A percentile compares a stretch with the other conserved stretches of the same genome.
phyloP scores from a whole-genome alignment of 2,113 vertebrate genomes.

The Crypturellus undulatus region DNA sequence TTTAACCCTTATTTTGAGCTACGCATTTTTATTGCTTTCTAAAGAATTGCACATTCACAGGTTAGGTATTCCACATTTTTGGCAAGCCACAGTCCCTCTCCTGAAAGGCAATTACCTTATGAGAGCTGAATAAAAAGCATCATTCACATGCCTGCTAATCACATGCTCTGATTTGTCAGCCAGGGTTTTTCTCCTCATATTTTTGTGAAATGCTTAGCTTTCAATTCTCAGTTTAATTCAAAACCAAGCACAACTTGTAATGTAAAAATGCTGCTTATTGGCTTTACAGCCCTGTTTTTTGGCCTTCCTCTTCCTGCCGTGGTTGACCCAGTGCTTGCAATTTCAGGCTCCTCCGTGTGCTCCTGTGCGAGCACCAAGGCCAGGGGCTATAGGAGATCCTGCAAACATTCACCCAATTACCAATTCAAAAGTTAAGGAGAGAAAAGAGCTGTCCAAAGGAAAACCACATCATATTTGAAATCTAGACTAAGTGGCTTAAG shows the following conservation, averaged over 20 bases:
- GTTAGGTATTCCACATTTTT: background rate
- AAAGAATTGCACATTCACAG: background rate
- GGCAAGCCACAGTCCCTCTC: background rate
- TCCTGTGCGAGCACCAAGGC: background rate
- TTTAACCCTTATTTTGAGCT: background rate
- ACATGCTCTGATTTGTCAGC: background rate
- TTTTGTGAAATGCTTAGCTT: rapidly evolving
- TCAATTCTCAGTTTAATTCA: background rate
- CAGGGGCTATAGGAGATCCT: background rate
- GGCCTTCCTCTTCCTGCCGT: background rate
- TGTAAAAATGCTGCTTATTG: background rate
- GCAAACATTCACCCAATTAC: slow-evolving; percentile 10
- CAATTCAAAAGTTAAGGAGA: slow-evolving; percentile 37
- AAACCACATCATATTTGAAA: slow-evolving; percentile 53
- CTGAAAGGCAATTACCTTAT: background rate
- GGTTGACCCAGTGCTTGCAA: rapidly evolving
- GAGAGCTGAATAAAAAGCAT: background rate
- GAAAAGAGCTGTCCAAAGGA: slow-evolving; percentile 23
- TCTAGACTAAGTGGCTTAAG: slow-evolving; percentile 71
- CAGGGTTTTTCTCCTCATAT: background rate
- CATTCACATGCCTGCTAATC: background rate
- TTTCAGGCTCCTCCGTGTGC: background rate
- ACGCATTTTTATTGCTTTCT: background rate
- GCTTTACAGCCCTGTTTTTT: background rate
- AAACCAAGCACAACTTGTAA: background rate